Evolutionary conservation across 2,888 invertebrate species (phyloP).

Genomic region (Pharmacophagus antenor): DNA sequence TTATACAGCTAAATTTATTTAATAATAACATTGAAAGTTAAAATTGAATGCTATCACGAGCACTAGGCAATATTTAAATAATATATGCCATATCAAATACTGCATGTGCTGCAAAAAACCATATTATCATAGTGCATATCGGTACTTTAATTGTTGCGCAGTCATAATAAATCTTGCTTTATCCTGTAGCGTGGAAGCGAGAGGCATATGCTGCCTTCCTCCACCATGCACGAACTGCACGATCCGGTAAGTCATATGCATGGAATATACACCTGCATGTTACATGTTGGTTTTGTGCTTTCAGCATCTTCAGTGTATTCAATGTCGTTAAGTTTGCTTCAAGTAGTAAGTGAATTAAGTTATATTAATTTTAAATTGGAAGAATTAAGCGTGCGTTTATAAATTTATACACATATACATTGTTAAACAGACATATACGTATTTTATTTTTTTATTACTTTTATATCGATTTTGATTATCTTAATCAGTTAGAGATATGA

Average conservation of each 20-base stretch:
- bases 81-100: no score
- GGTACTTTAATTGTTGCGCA: constrained; percentile 2
- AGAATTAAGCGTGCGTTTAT: background rate
- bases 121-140: constrained; percentile 1
- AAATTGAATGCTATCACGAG: no score
- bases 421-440: background rate
- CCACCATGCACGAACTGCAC: constrained; percentile 81
- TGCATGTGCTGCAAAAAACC: no score
- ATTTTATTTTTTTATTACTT: background rate
- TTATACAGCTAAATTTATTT: no score
- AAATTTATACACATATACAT: background rate
- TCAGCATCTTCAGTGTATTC: constrained; percentile 42
- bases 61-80: no score
- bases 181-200: constrained; percentile 75
- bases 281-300: constrained; percentile 56
- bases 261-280: constrained; percentile 40
- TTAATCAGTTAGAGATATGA: background rate
- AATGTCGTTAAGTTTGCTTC: background rate
- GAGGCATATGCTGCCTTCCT: constrained; percentile 78
- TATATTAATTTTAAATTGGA: background rate
- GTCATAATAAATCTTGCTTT: constrained; percentile 48
- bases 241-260: constrained; percentile 77
- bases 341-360: background rate
- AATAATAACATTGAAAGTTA: no score
- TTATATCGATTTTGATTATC: background rate